These are phyloP conservation scores for Neelides sp. DNA, from an alignment of 1,140 invertebrate species.

Conservation along the genomic window DNA sequence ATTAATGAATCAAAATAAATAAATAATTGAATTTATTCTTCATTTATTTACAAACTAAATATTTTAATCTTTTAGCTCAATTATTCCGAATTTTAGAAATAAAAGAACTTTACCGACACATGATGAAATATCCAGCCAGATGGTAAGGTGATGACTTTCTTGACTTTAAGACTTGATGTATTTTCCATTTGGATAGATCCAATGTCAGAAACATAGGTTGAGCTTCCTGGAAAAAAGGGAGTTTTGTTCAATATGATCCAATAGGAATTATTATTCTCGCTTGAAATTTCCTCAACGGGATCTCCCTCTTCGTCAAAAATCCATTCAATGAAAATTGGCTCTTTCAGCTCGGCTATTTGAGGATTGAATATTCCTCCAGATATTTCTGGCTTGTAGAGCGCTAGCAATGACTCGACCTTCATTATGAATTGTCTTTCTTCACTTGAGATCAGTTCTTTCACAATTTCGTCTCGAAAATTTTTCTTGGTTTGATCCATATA, in stretches of 20 bases:
- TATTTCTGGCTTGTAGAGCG: slow-evolving; percentile 18
- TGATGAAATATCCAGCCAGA: slow-evolving; percentile 30
- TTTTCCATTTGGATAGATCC: slow-evolving; percentile 20
- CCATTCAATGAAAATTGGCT: slow-evolving; percentile 22
- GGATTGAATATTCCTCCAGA: slow-evolving; percentile 20
- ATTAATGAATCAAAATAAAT: background rate
- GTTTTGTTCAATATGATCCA: slow-evolving; percentile 25
- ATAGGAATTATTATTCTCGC: slow-evolving; percentile 1
- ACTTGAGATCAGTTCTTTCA: slow-evolving; percentile 19
- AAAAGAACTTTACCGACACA: slow-evolving; percentile 13
- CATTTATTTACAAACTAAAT: background rate
- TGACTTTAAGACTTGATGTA: slow-evolving; percentile 12
- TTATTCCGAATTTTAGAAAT: too few species aligned
- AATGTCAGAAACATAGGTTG: slow-evolving; percentile 12
- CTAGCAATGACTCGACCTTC: slow-evolving; percentile 25
- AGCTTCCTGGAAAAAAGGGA: slow-evolving; percentile 19
- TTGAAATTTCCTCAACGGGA: slow-evolving; percentile 20
- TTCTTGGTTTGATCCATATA: slow-evolving; percentile 23
- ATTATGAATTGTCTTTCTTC: slow-evolving; percentile 16
- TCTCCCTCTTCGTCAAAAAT: slow-evolving; percentile 26
- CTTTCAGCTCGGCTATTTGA: background rate
- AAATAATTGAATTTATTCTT: background rate
- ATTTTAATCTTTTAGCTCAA: background rate
- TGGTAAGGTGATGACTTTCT: slow-evolving; percentile 18
- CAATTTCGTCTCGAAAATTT: slow-evolving; percentile 23